Evolutionary conservation across 2,113 vertebrate species (phyloP).

Genomic region (Pseudorectes ferrugineus): DNA sequence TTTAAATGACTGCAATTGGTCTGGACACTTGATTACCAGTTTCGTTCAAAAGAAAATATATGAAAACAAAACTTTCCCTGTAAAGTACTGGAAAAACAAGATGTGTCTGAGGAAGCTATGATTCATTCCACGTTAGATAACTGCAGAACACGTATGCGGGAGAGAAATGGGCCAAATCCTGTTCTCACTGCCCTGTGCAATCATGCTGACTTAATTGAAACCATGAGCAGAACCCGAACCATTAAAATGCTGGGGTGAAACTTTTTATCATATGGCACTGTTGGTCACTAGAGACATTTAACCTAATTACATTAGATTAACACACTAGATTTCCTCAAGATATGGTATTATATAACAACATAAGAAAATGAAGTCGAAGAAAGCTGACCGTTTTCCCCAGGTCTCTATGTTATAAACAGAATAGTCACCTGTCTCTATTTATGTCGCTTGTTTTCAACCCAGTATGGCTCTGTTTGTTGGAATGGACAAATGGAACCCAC

Average conservation of each 20-base stretch:
- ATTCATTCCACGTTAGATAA: constrained; percentile 60
- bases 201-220: constrained; percentile 50
- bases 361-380: constrained; percentile 11
- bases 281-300: constrained; percentile 61
- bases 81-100: constrained; percentile 20
- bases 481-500: neutral
- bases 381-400: neutral
- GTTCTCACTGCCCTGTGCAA: neutral
- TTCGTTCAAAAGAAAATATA: neutral
- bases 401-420: neutral
- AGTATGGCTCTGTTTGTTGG: neutral
- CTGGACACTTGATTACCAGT: neutral
- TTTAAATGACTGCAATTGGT: neutral
- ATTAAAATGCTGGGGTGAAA: constrained; percentile 54
- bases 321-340: constrained; percentile 42
- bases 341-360: constrained; percentile 19
- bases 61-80: constrained; percentile 10
- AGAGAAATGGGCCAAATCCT: constrained; percentile 39
- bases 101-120: constrained; percentile 1
- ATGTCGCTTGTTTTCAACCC: neutral
- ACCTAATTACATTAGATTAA: constrained; percentile 69
- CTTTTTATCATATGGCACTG: neutral
- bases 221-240: constrained; percentile 29
- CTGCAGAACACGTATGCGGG: neutral
- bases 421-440: neutral